phyloP scores from a whole-genome alignment of 2,888 invertebrate species.

The Campoplex capitator region DNA sequence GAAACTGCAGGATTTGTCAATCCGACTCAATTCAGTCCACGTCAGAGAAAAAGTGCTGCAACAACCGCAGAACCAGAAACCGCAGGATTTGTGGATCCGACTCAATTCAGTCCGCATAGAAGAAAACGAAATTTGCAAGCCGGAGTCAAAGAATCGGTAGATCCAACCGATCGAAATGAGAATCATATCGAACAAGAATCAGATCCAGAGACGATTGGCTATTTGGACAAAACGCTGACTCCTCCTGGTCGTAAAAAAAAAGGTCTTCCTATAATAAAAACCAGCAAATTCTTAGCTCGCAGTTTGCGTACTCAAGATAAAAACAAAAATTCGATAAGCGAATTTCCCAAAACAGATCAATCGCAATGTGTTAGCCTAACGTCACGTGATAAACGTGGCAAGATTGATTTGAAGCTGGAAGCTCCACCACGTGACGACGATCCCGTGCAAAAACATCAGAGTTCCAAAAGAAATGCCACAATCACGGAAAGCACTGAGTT shows the following conservation, averaged over 20 bases:
- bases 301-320: neutral
- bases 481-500: neutral
- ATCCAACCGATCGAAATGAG: neutral
- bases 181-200: neutral
- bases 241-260: slow-evolving; percentile 28
- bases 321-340: neutral
- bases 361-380: neutral
- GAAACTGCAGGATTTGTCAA: slow-evolving; percentile 24
- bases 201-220: neutral
- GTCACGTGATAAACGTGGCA: neutral
- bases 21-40: slow-evolving; percentile 24
- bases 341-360: neutral
- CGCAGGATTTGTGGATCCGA: slow-evolving; percentile 11
- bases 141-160: neutral
- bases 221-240: neutral
- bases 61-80: neutral
- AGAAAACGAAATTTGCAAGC: neutral
- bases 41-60: neutral
- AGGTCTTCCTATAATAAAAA: neutral
- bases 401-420: neutral
- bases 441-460: neutral
- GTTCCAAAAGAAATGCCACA: neutral
- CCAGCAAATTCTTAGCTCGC: neutral
- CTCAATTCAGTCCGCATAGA: neutral
- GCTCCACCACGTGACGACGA: neutral